Evolutionary conservation across 2,888 invertebrate genomes (phyloP).

Genomic region (Hartigia nigra): DNA sequence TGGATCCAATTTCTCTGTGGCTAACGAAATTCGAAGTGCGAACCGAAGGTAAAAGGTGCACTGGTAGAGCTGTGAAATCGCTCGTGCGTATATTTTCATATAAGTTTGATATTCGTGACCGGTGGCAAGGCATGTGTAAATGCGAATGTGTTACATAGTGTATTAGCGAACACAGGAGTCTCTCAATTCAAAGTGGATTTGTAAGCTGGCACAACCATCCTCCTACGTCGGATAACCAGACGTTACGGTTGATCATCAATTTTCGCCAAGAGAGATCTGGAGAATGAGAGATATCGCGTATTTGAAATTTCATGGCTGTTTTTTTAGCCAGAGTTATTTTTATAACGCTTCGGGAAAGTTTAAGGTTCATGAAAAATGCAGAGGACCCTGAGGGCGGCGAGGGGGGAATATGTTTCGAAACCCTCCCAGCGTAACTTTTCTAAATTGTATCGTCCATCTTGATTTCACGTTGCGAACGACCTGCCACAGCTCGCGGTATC

Average conservation of each 20-base stretch:
- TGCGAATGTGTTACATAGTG: background rate
- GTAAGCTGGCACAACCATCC: background rate
- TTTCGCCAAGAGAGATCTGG: background rate
- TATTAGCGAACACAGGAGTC: background rate
- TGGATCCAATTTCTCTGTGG: constrained; percentile 48
- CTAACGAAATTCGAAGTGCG: constrained; percentile 48
- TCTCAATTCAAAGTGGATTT: background rate
- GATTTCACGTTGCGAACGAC: constrained; percentile 24
- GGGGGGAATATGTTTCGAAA: background rate
- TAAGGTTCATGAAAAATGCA: constrained; percentile 30
- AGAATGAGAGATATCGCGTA: background rate
- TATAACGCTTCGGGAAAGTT: constrained; percentile 15
- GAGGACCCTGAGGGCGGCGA: constrained; percentile 18
- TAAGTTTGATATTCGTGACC: background rate
- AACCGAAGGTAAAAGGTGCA: background rate
- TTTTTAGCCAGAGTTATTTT: constrained; percentile 1
- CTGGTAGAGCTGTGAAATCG: background rate
- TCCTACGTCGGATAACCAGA: background rate
- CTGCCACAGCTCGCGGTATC: background rate
- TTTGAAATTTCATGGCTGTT: constrained; percentile 6
- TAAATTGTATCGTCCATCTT: constrained; percentile 39
- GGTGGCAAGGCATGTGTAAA: background rate
- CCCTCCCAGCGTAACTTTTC: constrained; percentile 19
- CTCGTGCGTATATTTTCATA: background rate
- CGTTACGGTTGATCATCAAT: background rate